These are phyloP conservation scores for Vidua chalybeata DNA, from an alignment of 2,113 vertebrate species.

Conservation along the genomic window DNA sequence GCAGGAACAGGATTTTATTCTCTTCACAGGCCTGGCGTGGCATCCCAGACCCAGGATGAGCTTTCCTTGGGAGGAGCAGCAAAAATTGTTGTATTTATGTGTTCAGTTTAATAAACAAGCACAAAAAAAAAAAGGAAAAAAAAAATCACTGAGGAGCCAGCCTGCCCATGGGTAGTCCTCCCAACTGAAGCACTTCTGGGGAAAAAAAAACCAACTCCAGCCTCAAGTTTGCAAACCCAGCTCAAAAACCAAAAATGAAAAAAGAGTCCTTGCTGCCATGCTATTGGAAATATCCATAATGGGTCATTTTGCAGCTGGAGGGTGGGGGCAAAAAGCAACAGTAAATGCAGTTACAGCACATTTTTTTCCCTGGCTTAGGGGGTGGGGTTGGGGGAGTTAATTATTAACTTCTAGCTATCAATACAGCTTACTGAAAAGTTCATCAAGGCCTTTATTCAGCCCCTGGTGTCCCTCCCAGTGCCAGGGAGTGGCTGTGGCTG, in stretches of 20 bases:
- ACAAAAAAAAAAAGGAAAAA: not conserved
- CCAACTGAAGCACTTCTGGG: not conserved
- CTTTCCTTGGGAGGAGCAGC: not conserved
- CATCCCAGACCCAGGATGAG: not conserved
- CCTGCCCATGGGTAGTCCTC: not conserved
- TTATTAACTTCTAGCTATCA: not conserved
- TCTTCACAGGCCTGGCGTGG: not conserved
- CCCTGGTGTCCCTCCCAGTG: not conserved
- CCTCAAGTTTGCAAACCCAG: not conserved
- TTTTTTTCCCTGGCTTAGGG: not conserved
- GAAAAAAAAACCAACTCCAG: not conserved
- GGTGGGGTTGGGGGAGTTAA: not conserved
- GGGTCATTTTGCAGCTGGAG: not conserved
- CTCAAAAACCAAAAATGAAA: not conserved
- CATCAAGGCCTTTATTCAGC: not conserved
- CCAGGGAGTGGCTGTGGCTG: not conserved
- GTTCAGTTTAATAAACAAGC: not conserved
- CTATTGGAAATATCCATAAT: not conserved
- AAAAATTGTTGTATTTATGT: not conserved
- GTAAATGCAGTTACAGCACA: too few species aligned
- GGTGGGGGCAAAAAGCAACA: accelerated
- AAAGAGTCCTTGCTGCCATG: not conserved
- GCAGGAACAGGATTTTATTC: not conserved
- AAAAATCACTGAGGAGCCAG: not conserved
- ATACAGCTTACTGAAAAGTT: not conserved